Base-by-base conservation (phyloP, 2,888 invertebrate species). In the Melinaea marsaeus region DNA sequence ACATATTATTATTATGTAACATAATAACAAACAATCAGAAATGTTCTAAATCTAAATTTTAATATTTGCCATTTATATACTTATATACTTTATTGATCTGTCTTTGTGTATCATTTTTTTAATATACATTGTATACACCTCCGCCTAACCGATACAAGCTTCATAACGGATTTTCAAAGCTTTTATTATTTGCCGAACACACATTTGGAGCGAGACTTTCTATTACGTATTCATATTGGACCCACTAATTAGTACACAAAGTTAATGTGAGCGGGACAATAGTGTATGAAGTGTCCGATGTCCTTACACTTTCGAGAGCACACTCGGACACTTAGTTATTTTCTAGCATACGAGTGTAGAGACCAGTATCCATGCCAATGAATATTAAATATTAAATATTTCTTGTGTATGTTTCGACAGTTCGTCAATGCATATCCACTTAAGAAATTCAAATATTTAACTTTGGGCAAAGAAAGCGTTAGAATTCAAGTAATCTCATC, bases 221-320 rank as follows among this genome's bases (percentile, higher is more conserved):
- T 87, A 87, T 88, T 86, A 88, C 79, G 85, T 88, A 88, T 89
- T 88, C 88, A 84, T 85, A 88, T 83, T 86, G 86, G 83, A 84
- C 86, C 84, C 84, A 89, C 90, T 90, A 90, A 90, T 90, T 90
- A 89, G 88, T 90, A 89, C 87, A 88, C 88, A 89, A 84, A 84
- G 80, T 84, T 84, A 87, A 86, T 86, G 80, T 81, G 78, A 80
- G 79, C 77, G 79, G 83, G 84, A 85, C 85, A 86, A 85, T 85
- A 79, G 80, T 79, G 78, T 79, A 77, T 74, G 74, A 74, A 78
- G 80, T 80, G 77, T 79, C 79, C 74, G 79, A 79, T 83, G 82
- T 81, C 84, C 81, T 81, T 81, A 80, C 78, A 76, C 72, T 79
- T 72, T 42, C 72, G 69, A 73, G 69, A 71, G 69, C 69, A 66